phyloP scores from a whole-genome alignment of 1,140 invertebrate species.

The Drosophila ercepeae region DNA sequence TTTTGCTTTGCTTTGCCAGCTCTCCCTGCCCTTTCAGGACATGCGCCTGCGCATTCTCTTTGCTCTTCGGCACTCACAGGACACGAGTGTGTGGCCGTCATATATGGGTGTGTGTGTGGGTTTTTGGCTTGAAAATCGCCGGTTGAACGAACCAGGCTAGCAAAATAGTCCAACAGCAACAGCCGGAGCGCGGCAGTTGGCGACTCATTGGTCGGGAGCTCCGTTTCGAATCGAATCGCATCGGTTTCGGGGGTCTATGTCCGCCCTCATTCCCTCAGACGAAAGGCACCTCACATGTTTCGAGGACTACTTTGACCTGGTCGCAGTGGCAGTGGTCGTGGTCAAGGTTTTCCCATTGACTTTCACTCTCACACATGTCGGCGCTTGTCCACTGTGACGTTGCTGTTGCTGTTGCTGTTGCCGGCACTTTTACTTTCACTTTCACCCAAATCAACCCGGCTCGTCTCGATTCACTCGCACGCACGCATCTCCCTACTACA shows the following conservation, averaged over 20 bases:
- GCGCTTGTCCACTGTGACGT: constrained; percentile 53
- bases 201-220: constrained; percentile 28
- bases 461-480: constrained; percentile 40
- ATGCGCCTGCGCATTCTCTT: constrained; percentile 47
- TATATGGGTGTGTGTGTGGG: constrained; percentile 47
- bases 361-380: constrained; percentile 81
- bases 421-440: constrained; percentile 76
- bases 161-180: constrained; percentile 43
- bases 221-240: constrained; percentile 16
- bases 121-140: constrained; percentile 53
- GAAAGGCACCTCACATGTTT: background rate
- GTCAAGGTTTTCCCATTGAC: constrained; percentile 82
- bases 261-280: background rate
- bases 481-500: constrained; percentile 30
- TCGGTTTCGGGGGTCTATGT: constrained; percentile 18
- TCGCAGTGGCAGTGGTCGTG: constrained; percentile 57
- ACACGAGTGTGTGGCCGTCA: constrained; percentile 17
- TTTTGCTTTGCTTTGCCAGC: constrained; percentile 12
- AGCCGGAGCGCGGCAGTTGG: constrained; percentile 57
- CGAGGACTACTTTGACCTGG: constrained; percentile 22
- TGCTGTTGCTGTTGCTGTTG: constrained; percentile 38
- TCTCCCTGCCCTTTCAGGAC: constrained; percentile 22
- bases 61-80: constrained; percentile 13
- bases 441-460: constrained; percentile 13
- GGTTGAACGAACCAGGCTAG: constrained; percentile 75